Base-by-base conservation (phyloP, 30 jellyfish, hydroid and myxozoan species). In the Aurelia sp. region DNA sequence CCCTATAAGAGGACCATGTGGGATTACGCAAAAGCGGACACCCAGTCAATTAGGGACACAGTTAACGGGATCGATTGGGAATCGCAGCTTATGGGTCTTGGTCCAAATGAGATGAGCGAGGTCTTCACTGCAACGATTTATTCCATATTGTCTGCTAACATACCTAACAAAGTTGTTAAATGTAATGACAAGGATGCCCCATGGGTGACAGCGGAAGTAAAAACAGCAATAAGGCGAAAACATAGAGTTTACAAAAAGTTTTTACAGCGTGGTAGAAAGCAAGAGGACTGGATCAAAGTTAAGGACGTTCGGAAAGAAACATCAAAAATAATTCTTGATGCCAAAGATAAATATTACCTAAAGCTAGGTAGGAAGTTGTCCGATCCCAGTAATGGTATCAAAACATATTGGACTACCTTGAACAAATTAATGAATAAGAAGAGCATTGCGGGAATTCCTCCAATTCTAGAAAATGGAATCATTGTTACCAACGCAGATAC, bases 181-280 rank as follows among this genome's bases (percentile, higher is more conserved):
- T 65, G 66, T 38, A 64, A 52, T 58, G 84, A 87, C 33, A 87
- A 87, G 60, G 91, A 87, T 68, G 74, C 91, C 18, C 85, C 84
- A n/a, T 87, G 96, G 96, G 71, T 76, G 82, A 87, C 90, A 48
- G 57, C 81, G 67, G 96, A 87, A 51, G 82, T 87, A 2, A 87
- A 87, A 69, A 63, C 72, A 31, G 84, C 84, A 57, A 76, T 87
- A 35, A 65, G 60, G 31, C 85, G 87, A 24, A 74, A 74, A 64
- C 69, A 76, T 87, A 58, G 62, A 8, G n/a, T 74, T 21, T 58
- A 33, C 47, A 22, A 74, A 74, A 59, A 35, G 13, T 74, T 40
- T 74, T 50, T 13, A 24, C 24, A 35, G 72, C 20, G 86, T 74
- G 86, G 86, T 20, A 74, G 86, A 10, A 74, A 52, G 57, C 51